Conservation (phyloP, 1,140 invertebrate genomes). For the Pteromalus puparum region DNA sequence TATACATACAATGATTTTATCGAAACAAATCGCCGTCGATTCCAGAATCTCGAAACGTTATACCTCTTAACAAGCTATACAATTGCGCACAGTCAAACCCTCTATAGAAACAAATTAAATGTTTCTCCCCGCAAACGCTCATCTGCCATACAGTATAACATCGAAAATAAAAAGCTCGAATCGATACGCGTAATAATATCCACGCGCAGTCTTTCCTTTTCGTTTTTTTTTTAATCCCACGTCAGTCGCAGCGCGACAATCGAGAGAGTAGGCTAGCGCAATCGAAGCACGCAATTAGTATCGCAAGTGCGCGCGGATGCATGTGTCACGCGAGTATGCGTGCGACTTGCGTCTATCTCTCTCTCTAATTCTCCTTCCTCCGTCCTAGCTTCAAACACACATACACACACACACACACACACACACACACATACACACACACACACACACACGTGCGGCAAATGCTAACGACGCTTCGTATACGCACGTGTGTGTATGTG, state of each 20-base stretch:
- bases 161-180: too few species aligned
- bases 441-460: not conserved
- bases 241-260: constrained; percentile 25
- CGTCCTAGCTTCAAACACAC: not conserved
- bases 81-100: not conserved
- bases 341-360: constrained; percentile 41
- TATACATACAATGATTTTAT: too few species aligned
- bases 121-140: too few species aligned
- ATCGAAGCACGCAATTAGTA: constrained; percentile 58
- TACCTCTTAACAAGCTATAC: too few species aligned
- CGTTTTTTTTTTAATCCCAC: not conserved
- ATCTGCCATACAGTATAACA: too few species aligned
- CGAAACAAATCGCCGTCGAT: too few species aligned
- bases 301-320: constrained; percentile 49
- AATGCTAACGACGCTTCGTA: too few species aligned
- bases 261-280: constrained; percentile 30
- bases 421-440: not conserved
- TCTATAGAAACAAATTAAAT: not conserved
- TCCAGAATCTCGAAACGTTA: too few species aligned
- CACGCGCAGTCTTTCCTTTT: not conserved
- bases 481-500: constrained; percentile 19
- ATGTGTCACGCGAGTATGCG: constrained; percentile 57
- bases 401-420: not conserved
- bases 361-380: constrained; percentile 31
- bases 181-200: not conserved